Base-by-base conservation (phyloP, 2,888 invertebrate genomes). In the Brenthis ino region DNA sequence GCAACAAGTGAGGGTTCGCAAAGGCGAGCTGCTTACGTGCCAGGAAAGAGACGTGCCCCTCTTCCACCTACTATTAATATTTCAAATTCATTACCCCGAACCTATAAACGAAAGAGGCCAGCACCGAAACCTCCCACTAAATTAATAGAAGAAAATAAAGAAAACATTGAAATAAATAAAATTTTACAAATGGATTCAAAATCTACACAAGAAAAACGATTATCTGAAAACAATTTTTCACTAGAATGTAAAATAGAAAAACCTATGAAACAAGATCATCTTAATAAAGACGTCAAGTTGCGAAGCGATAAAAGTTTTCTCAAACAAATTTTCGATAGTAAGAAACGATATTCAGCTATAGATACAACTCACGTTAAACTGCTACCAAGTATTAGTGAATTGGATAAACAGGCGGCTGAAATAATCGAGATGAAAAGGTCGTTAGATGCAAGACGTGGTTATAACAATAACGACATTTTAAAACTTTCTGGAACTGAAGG, bases 371-470 rank as follows among this genome's bases (percentile, higher is more conserved):
- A 86, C 90, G 94, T 76, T 77, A 96, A 83, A 93, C 94, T 77
- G 93, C 85, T 96, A 61, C 95, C 96, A 0, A 96, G 95, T 81
- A 96, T 96, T 75, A 96, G 96, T 80, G 96, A 96, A 83, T 85
- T 97, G 72, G 97, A 97, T 82, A 94, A 95, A 76, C 96, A 97
- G 85, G 96, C 96, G 0, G 94, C 95, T 1, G 95, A 95, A 84
- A 96, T 97, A 75, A 94, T 96, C 57, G 94, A 94, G 81, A 94
- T 82, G 80, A 89, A 80, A 77, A 85, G 67, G 86, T 86, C 76
- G 75, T 76, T 53, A 67, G 50, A 69, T 53, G n/a, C 55, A 47
- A 60, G 57, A 13, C 11, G 58, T 53, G 58, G 51, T 6, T 60
- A 61, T 24, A 28, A 43, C 53, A 55, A 48, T 20, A 57, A 28